A percentile compares a stretch with the other conserved stretches of the same genome.
Evolutionary conservation across 2,113 vertebrate genomes (phyloP).

Genomic region (Riparia riparia): DNA sequence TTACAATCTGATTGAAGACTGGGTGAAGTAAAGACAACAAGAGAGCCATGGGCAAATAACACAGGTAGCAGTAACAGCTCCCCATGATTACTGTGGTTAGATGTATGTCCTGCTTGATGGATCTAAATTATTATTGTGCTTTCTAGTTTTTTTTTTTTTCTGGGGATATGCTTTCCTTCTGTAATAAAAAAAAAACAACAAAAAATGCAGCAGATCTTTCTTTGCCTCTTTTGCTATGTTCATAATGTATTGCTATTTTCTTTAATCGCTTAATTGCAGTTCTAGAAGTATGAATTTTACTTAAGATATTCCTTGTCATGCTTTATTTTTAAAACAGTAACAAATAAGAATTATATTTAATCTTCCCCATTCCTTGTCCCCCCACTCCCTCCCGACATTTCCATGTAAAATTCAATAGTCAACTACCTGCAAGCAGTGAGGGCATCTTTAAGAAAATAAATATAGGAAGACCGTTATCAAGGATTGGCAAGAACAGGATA

Average conservation of each 20-base stretch:
- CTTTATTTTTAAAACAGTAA: not conserved
- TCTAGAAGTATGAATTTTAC: not conserved
- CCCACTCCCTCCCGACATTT: not conserved
- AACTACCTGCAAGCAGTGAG: not conserved
- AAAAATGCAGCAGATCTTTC: not conserved
- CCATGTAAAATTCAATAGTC: not conserved
- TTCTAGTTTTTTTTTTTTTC: not conserved
- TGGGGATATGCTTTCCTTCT: not conserved
- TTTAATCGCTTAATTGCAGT: not conserved
- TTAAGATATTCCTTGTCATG: not conserved
- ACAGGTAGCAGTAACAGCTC: not conserved
- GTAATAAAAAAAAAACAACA: not conserved
- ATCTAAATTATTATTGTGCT: not conserved
- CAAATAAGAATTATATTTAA: not conserved
- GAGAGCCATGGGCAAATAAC: not conserved
- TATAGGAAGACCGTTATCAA: not conserved
- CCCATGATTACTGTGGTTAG: not conserved
- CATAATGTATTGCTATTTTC: not conserved
- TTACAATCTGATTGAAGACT: not conserved
- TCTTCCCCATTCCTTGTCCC: accelerated
- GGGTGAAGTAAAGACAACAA: not conserved
- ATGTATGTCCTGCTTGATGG: not conserved
- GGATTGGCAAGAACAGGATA: not conserved
- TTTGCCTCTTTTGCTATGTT: not conserved
- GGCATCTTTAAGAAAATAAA: not conserved